Evolutionary conservation across 2,797 vertebrate genomes (phyloP).

Genomic region (Pangasius macronema): DNA sequence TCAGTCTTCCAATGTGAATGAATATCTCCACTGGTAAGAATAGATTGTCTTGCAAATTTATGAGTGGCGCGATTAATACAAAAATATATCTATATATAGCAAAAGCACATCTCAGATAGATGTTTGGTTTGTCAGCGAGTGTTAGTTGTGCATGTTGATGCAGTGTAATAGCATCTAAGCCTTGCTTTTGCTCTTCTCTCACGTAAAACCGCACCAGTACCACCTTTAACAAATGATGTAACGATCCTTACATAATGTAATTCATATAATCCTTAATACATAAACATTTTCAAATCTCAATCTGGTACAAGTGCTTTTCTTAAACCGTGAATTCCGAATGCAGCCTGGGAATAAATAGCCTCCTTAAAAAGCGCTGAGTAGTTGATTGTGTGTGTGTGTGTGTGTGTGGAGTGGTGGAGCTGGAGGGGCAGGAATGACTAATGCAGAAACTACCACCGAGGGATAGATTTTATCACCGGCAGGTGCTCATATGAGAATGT

Average conservation of each 20-base stretch:
- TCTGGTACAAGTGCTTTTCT: not conserved
- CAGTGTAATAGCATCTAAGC: not conserved
- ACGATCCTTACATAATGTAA: not conserved
- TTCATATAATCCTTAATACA: conserved; percentile 4
- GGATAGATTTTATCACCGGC: conserved; percentile 49
- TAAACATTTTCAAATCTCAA: not conserved
- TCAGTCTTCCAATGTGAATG: not conserved
- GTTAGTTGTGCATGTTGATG: not conserved
- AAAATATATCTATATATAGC: not conserved
- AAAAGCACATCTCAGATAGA: not conserved
- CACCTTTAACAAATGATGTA: not conserved
- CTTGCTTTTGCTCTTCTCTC: not conserved
- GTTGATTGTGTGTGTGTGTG: conserved; percentile 38
- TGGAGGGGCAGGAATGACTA: conserved; percentile 42
- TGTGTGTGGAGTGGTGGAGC: conserved; percentile 31
- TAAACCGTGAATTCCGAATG: not conserved
- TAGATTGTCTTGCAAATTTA: not conserved
- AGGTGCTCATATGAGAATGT: conserved; percentile 45
- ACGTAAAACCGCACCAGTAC: not conserved
- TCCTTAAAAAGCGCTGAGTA: conserved; percentile 55
- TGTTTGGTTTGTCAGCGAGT: not conserved
- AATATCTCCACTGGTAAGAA: not conserved
- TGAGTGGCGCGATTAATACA: not conserved
- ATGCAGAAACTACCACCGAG: conserved; percentile 32
- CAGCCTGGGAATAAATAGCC: conserved; percentile 39